phyloP scores from a whole-genome alignment of 1,140 invertebrate genomes.

The Solenopsis fugax region DNA sequence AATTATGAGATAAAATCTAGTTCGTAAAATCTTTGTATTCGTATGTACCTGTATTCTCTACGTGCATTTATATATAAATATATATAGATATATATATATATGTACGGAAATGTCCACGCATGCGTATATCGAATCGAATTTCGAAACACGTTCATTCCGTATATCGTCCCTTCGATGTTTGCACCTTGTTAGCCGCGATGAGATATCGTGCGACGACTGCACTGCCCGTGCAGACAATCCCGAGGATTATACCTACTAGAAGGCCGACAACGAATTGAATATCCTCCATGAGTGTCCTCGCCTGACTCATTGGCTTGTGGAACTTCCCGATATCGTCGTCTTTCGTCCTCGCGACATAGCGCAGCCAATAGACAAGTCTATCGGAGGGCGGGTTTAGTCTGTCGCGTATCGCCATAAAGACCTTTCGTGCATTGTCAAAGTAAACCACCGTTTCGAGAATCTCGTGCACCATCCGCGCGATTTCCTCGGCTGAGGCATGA shows the following conservation, averaged over 20 bases:
- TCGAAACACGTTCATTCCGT: constrained; percentile 64
- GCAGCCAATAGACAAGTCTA: constrained; percentile 82
- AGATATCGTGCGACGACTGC: constrained; percentile 59
- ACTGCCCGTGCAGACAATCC: constrained; percentile 53
- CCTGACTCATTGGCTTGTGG: constrained; percentile 63
- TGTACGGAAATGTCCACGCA: constrained; percentile 76
- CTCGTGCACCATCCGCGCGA: constrained; percentile 61
- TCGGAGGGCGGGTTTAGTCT: constrained; percentile 83
- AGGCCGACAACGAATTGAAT: constrained; percentile 80
- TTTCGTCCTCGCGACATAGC: constrained; percentile 80
- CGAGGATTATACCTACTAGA: constrained; percentile 78
- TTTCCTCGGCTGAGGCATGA: constrained; percentile 44
- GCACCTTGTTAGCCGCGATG: constrained; percentile 54
- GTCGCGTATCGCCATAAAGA: constrained; percentile 82
- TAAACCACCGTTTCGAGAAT: constrained; percentile 78
- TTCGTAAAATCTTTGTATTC: constrained; percentile 83
- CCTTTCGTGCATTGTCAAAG: constrained; percentile 80
- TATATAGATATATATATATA: constrained; percentile 72
- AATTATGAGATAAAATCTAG: constrained; percentile 80
- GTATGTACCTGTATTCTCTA: constrained; percentile 84
- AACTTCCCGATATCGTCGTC: constrained; percentile 75
- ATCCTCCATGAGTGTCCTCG: constrained; percentile 79
- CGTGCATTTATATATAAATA: constrained; percentile 83
- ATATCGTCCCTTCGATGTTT: constrained; percentile 77
- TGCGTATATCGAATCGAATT: constrained; percentile 4